These are phyloP conservation scores for Zoanthus sansibaricus DNA, from an alignment of 92 coral and sea anemone species.

Conservation along the genomic window DNA sequence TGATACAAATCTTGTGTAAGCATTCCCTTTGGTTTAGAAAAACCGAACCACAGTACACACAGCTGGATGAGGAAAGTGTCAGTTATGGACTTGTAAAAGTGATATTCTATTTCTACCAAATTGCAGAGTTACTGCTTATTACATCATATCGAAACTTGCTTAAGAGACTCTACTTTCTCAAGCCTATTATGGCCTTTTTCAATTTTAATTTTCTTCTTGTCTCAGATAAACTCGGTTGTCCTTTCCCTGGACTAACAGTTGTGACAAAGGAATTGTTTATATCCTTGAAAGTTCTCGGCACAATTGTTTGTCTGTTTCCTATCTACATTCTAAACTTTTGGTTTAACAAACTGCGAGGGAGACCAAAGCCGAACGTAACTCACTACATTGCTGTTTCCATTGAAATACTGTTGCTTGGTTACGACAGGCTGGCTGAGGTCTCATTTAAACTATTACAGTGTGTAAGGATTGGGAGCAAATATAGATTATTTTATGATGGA, in stretches of 20 bases:
- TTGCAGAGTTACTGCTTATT: conserved; percentile 21
- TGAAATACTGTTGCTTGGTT: too few relatives aligned
- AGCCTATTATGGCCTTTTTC: conserved; percentile 46
- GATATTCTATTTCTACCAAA: conserved; percentile 30
- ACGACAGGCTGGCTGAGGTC: too few relatives aligned
- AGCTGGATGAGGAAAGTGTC: neutral
- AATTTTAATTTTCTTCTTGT: conserved; percentile 51
- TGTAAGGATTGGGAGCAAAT: too few relatives aligned
- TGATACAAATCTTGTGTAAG: neutral
- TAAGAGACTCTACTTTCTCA: conserved; percentile 12
- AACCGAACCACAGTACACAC: neutral
- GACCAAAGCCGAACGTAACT: too few relatives aligned
- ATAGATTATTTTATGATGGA: too few relatives aligned
- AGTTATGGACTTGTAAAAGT: conserved; percentile 7
- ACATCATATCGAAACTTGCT: conserved; percentile 20
- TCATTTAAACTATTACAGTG: too few relatives aligned
- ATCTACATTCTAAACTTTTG: too few relatives aligned
- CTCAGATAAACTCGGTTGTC: conserved; percentile 48
- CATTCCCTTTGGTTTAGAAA: conserved; percentile 35
- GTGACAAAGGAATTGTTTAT: conserved; percentile 63
- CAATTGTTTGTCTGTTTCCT: too few relatives aligned
- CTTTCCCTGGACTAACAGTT: conserved; percentile 67
- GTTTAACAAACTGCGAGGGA: too few relatives aligned
- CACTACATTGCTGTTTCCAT: too few relatives aligned
- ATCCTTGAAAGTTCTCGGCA: too few relatives aligned